Base-by-base conservation (phyloP, 1,140 invertebrate species). In the Formica selysi region DNA sequence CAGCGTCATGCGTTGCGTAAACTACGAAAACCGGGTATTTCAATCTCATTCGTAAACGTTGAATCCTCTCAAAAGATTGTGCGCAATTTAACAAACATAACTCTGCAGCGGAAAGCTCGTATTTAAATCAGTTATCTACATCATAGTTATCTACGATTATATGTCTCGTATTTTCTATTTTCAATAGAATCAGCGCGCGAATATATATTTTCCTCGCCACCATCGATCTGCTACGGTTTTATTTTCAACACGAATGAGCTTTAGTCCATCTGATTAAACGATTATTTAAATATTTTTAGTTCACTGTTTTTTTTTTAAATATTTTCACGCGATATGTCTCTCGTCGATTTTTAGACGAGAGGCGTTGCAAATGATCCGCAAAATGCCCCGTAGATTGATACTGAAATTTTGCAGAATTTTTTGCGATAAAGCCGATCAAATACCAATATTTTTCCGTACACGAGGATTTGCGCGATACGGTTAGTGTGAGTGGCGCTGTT, bases 41-140 rank as follows among this genome's bases (percentile, higher is more conserved):
- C 79, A 83, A 83, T 83, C 79, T 62, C 79, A 73, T 71, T 83
- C 79, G 68, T 61, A 83, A 74, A 83, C 29, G 79, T 62, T 71
- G 13, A 83, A 83, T 62, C 41, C 68, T 44, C 59, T n/a, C 38
- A 11, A 61, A 74, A 73, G 68, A 61, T 71, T 36, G 79, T 62
- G 26, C 57, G 7, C 38, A 36, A 83, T 74, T 83, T 61, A 48
- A 48, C 54, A 73, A 83, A 44, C 79, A 81, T 44, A 71, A 73
- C 73, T 83, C 61, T 62, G n/a, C 1, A 4, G n/a, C 68, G 36
- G 19, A 83, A 38, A 36, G 44, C 51, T 61, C 19, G 13, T 51
- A 51, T 32, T 83, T 74, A 61, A 74, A 19, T 10, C 11, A 5
- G 19, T 59, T 83, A 61, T 61, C 13, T 73, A 11, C 70, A 41